Evolutionary conservation across 2,888 invertebrate genomes (phyloP), one percentile per base, ranked within the genome.

Genomic region (Perdita meconis): DNA sequence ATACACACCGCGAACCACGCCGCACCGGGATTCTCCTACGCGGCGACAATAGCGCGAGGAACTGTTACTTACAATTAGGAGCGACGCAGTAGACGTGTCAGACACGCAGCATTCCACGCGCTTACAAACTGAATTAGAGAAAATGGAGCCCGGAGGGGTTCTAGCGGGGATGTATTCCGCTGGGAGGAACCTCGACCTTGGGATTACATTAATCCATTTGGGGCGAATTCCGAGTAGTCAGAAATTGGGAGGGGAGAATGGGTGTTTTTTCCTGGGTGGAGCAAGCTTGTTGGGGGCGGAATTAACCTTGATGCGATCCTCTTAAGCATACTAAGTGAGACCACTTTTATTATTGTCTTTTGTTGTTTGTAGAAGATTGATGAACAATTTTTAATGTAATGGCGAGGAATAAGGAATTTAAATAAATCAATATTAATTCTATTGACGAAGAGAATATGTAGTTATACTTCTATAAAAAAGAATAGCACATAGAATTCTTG

Each of bases 31-130:
- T 83, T 80, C 77, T 53, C 60, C 69, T 73, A 26, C 22, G 61
- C 38, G 51, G 30, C 59, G 61, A 80, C 81, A 80, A 81, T 70
- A 69, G 66, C 36, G 56, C 70, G 60, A 59, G 70, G n/a, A 79
- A 67, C 72, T 74, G 83, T 83, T 83, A 81, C 83, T 83, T 79
- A n/a, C n/a, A n/a, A n/a, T n/a, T n/a, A 77, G 73, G 24, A 47
- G n/a, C 50, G 36, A 59, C 61, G 51, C 44, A 26, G 69, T 22
- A 66, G 69, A 73, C 72, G 44, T 63, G 63, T 30, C 50, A 68
- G 51, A 34, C 71, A 51, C 59, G 40, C 51, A 50, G 60, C 79
- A 81, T 83, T 81, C 72, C 70, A 19, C n/a, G 38, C 59, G 68
- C 63, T 44, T 34, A 60, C 44, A 70, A 59, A 68, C 75, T 80